Conservation (phyloP, 2,113 vertebrate genomes). For the Psilopogon haemacephalus region DNA sequence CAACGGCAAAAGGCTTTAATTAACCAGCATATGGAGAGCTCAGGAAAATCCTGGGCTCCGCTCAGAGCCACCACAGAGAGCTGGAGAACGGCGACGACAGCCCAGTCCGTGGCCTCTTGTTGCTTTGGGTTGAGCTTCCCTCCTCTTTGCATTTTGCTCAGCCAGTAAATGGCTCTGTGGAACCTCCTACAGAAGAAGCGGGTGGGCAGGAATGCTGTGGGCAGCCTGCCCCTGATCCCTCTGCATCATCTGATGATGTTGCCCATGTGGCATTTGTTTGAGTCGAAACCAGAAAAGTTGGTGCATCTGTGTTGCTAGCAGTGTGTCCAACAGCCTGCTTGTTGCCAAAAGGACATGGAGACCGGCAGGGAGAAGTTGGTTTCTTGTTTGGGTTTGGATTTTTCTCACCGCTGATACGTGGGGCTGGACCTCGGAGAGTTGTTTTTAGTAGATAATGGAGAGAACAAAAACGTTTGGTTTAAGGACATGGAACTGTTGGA, state of each 20-base stretch:
- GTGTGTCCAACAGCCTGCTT: not conserved
- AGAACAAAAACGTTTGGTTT: not conserved
- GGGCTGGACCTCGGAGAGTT: not conserved
- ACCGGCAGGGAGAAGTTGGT: not conserved
- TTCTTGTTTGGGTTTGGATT: not conserved
- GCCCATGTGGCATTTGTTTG: not conserved
- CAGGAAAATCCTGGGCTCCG: not conserved
- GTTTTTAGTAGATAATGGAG: not conserved
- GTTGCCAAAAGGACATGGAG: not conserved
- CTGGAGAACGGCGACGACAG: not conserved
- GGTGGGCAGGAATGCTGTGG: conserved; percentile 18
- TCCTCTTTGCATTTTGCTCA: not conserved
- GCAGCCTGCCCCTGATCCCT: not conserved
- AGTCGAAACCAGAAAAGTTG: not conserved
- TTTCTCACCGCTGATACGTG: not conserved
- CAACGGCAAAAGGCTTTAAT: not conserved
- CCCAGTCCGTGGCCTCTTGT: not conserved
- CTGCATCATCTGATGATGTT: not conserved
- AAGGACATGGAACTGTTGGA: too few relatives aligned
- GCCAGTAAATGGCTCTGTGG: not conserved
- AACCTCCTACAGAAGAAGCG: not conserved
- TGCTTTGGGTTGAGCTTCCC: not conserved
- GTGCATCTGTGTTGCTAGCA: not conserved
- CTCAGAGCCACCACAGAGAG: not conserved
- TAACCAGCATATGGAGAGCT: conserved; percentile 22